Evolutionary conservation across 30 jellyfish, hydroid and myxozoan species (phyloP), one percentile per base, ranked within the genome.

Genomic region (Aurelia sp.): DNA sequence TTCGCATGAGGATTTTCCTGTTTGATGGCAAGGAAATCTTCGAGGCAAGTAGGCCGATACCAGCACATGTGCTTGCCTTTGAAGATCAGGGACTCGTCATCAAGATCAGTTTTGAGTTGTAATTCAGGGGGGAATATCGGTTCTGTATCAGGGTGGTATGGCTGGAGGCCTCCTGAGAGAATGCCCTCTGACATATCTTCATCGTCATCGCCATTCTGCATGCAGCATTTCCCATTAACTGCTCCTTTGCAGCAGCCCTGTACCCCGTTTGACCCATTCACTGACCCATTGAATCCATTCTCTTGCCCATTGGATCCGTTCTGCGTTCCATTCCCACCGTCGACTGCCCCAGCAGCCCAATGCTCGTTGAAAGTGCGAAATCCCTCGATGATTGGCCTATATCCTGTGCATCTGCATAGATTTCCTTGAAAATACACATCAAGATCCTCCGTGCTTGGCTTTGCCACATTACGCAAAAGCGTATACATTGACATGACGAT

Each of bases 341-440:
- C 55, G 31, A 16, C 65, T 13, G 27, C 20, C 18, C 20, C 24
- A 21, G 58, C 22, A 11, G 40, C 76, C 41, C 53, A 21, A 22
- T 48, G 76, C 44, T 66, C 91, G 69, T 51, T 81, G 67, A 81
- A 81, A 0, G 91, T 58, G 63, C 91, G 91, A 67, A 81, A 81
- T 9, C 83, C 91, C 40, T 81, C 91, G 20, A 85, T 48, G 50
- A 85, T 74, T 4, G 88, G 94, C 21, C 93, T 73, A 64, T 71
- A 84, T n/a, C 93, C 93, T 0, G 93, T 84, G 59, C 93, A 84
- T 47, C 90, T 44, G 87, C 87, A 76, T 18, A 76, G 87, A 76
- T 76, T 76, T 4, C 87, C 87, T 33, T 81, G 91, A 35, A 81
- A 81, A 52, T 81, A 81, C 10, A 53, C 82, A 67, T 81, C 84